A percentile compares a stretch with the other conserved stretches of the same genome.
These are phyloP conservation scores for Strix occidentalis DNA, from an alignment of 2,797 vertebrate species.

Conservation along the genomic window DNA sequence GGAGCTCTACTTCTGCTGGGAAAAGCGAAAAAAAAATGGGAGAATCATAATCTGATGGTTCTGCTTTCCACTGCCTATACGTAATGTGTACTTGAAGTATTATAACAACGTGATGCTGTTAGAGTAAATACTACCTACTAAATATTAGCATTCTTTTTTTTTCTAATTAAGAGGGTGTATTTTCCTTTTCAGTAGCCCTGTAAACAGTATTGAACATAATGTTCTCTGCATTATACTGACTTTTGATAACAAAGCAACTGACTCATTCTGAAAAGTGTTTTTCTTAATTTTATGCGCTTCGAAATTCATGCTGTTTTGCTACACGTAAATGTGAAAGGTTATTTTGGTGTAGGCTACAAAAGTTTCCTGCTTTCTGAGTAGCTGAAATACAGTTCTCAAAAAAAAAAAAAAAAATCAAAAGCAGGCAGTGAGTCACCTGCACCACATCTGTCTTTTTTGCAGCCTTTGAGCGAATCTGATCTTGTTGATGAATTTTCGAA, in stretches of 20 bases:
- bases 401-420: neutral
- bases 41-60: neutral
- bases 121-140: neutral
- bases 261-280: neutral
- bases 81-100: neutral
- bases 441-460: neutral
- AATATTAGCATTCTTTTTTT: neutral
- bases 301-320: neutral
- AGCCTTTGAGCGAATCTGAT: conserved; percentile 73
- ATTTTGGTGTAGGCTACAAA: neutral
- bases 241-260: neutral
- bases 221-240: neutral
- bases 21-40: neutral
- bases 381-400: neutral
- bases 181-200: neutral
- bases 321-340: neutral
- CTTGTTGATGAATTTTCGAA: conserved; percentile 74
- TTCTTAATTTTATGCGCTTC: neutral
- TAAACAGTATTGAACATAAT: neutral
- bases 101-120: neutral
- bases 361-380: neutral
- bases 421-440: neutral
- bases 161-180: neutral
- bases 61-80: neutral
- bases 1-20: neutral